These are phyloP conservation scores for Junonia oenone DNA, from an alignment of 2,888 invertebrate genomes.

Conservation along the genomic window DNA sequence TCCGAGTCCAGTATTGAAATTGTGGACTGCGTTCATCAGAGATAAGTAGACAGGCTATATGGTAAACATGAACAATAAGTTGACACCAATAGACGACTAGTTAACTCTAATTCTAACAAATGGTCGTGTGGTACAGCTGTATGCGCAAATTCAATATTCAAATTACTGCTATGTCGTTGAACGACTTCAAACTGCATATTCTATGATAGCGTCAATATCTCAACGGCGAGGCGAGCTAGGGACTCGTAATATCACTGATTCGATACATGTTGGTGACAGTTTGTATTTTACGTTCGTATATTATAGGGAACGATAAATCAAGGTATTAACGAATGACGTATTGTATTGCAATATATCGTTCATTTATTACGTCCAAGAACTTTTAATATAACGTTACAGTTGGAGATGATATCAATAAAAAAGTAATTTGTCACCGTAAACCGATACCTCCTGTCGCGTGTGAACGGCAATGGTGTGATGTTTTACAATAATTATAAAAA, in stretches of 20 bases:
- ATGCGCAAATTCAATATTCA: slow-evolving; percentile 29
- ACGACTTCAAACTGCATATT: slow-evolving; percentile 15
- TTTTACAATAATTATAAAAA: slow-evolving; percentile 28
- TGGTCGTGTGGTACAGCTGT: slow-evolving; percentile 28
- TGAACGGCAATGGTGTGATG: slow-evolving; percentile 11
- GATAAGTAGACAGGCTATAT: slow-evolving; percentile 49
- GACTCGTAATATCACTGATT: background rate
- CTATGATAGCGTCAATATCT: slow-evolving; percentile 3
- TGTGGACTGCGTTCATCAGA: slow-evolving; percentile 42
- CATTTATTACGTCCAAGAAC: background rate
- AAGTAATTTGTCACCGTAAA: slow-evolving; percentile 12
- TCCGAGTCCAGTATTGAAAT: slow-evolving; percentile 39
- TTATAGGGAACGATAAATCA: background rate
- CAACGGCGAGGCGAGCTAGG: background rate
- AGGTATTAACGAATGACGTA: background rate
- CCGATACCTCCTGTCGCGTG: slow-evolving; percentile 1
- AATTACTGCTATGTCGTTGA: slow-evolving; percentile 26
- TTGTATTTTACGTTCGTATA: background rate
- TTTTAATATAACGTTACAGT: background rate
- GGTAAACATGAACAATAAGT: slow-evolving; percentile 40
- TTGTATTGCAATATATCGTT: background rate
- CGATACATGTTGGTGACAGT: background rate
- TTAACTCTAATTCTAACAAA: slow-evolving; percentile 38
- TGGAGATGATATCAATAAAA: slow-evolving; percentile 12
- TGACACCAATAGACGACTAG: slow-evolving; percentile 42